Percentiles rank a stretch among this genome's conserved stretches.
Evolutionary conservation across 2,888 invertebrate genomes (phyloP).

Genomic region (Drosophila recens): DNA sequence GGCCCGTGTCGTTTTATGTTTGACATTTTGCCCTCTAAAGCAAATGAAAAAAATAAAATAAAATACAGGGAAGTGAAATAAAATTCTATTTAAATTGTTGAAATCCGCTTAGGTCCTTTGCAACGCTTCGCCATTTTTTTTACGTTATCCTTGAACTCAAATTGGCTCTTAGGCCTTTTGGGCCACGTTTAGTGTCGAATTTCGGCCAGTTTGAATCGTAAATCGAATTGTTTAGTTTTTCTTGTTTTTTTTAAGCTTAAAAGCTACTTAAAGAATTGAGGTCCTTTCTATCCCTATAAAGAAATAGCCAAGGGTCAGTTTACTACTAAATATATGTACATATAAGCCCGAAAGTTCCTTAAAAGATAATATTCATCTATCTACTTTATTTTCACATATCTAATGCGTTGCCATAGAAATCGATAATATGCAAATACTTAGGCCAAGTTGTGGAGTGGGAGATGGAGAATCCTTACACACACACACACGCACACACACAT

Average conservation of each 20-base stretch:
- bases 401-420: conserved; percentile 50
- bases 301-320: not conserved
- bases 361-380: conserved; percentile 5
- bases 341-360: not conserved
- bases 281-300: conserved; percentile 1
- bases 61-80: conserved; percentile 6
- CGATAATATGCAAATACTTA: conserved; percentile 77
- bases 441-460: conserved; percentile 14
- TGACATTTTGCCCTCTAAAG: conserved; percentile 74
- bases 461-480: conserved; percentile 15
- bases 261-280: conserved; percentile 64
- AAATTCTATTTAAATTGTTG: conserved; percentile 74
- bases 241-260: conserved; percentile 56
- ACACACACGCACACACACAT: conserved; percentile 26
- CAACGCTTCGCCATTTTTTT: conserved; percentile 40
- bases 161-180: conserved; percentile 29
- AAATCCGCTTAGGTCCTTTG: conserved; percentile 66
- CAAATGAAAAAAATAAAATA: not conserved
- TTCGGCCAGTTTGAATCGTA: conserved; percentile 46
- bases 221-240: conserved; percentile 66
- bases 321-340: too few relatives aligned
- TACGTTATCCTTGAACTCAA: conserved; percentile 22
- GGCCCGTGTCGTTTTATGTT: conserved; percentile 60
- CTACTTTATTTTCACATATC: conserved; percentile 14
- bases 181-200: conserved; percentile 58